Conservation (phyloP, 2,113 vertebrate genomes). For the Dolichotis patagonum region DNA sequence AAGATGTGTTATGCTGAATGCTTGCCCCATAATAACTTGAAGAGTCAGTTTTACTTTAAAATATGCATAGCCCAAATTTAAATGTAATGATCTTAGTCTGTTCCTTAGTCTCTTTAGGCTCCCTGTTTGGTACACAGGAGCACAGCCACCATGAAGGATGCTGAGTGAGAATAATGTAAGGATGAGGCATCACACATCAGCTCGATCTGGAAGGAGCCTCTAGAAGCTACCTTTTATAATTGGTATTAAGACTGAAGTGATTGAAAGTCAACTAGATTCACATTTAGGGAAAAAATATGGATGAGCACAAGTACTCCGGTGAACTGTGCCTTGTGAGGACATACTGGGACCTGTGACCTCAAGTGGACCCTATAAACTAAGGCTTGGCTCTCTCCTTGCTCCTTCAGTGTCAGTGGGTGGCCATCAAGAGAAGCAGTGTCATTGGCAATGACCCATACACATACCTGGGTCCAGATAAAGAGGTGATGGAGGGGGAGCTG, state of each 20-base stretch:
- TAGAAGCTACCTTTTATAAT: background rate
- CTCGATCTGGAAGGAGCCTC: background rate
- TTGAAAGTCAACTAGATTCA: background rate
- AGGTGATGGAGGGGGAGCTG: background rate
- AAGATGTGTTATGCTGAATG: background rate
- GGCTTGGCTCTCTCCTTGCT: background rate
- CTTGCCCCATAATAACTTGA: background rate
- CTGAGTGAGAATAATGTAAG: background rate
- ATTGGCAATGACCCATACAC: background rate
- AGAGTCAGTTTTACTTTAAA: background rate
- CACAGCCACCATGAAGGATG: background rate
- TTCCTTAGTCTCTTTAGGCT: background rate
- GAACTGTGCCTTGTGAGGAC: background rate
- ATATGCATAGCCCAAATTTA: background rate
- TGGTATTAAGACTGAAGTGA: background rate
- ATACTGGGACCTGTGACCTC: background rate
- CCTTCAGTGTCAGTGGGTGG: background rate
- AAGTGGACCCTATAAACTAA: background rate
- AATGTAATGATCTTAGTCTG: background rate
- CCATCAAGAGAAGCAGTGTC: background rate
- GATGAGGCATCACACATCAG: background rate
- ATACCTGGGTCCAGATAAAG: background rate
- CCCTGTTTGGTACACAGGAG: background rate
- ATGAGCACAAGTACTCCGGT: background rate
- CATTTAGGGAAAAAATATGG: background rate